phyloP scores from a whole-genome alignment of 2,113 vertebrate species.

The Sander vitreus region DNA sequence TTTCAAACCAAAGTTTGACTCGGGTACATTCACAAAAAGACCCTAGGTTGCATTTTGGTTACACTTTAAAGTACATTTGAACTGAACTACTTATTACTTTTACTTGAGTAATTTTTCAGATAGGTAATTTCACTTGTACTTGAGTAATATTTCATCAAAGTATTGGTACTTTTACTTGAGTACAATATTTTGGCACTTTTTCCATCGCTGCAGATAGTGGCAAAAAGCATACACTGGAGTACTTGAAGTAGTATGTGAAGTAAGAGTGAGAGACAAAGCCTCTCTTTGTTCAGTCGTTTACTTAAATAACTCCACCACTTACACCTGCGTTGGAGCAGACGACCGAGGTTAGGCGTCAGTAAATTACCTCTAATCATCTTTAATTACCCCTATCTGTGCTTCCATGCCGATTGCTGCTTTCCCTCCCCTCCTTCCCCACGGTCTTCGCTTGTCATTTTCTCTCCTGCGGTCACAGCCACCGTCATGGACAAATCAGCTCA shows the following conservation, averaged over 20 bases:
- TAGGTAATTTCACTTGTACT: too few species aligned
- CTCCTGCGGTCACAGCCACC: constrained; percentile 10
- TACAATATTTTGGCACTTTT: too few species aligned
- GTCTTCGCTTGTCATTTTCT: constrained; percentile 6
- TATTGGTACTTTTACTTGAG: too few species aligned
- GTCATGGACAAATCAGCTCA: constrained; percentile 46
- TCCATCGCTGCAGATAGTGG: too few species aligned
- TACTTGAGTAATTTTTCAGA: too few species aligned
- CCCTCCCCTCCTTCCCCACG: neutral
- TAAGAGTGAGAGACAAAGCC: neutral
- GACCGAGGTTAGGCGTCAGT: neutral
- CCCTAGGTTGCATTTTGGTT: too few species aligned
- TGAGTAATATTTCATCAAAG: too few species aligned
- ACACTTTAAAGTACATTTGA: too few species aligned
- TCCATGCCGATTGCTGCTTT: constrained; percentile 8
- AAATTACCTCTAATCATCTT: constrained; percentile 34
- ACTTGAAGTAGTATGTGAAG: neutral
- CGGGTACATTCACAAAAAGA: too few species aligned
- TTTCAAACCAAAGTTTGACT: too few species aligned
- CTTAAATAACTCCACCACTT: neutral
- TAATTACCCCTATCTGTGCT: constrained; percentile 14
- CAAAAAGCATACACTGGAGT: too few species aligned
- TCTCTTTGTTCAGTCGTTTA: neutral
- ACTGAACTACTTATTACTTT: too few species aligned
- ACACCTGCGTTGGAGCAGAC: neutral